phyloP scores from a whole-genome alignment of 2,113 vertebrate genomes.

The Chloropsis hardwickii region DNA sequence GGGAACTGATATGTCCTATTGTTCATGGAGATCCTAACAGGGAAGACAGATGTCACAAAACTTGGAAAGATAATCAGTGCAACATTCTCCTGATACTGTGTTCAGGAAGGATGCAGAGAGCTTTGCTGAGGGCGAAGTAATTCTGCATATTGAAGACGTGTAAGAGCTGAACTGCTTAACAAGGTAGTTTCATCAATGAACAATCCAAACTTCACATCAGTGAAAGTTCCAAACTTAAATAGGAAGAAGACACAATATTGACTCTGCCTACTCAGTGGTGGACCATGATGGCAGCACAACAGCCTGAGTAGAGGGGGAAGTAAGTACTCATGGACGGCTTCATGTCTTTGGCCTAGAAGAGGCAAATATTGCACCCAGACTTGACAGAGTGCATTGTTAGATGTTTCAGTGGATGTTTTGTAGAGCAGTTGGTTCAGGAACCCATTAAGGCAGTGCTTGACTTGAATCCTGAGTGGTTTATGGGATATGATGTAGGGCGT shows the following conservation, averaged over 20 bases:
- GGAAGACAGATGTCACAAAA: neutral
- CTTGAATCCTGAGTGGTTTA: neutral
- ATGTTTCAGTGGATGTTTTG: neutral
- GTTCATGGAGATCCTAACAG: neutral
- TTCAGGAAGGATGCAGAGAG: neutral
- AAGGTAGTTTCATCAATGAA: neutral
- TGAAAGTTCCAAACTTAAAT: neutral
- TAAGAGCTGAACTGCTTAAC: neutral
- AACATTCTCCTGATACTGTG: accelerated
- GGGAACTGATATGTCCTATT: neutral
- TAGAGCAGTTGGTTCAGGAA: neutral
- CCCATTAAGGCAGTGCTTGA: neutral
- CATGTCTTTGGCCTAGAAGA: neutral
- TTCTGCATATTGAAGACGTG: neutral
- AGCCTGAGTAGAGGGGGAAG: neutral
- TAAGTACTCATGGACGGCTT: neutral
- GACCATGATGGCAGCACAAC: neutral
- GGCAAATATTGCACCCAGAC: neutral
- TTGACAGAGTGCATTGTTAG: neutral
- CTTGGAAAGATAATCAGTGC: neutral
- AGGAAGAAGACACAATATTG: neutral
- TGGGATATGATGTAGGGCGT: neutral
- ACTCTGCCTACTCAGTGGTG: neutral
- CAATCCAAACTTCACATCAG: neutral
- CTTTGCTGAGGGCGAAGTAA: neutral